phyloP scores from a whole-genome alignment of 2,888 invertebrate species.

The Philaethria dido region DNA sequence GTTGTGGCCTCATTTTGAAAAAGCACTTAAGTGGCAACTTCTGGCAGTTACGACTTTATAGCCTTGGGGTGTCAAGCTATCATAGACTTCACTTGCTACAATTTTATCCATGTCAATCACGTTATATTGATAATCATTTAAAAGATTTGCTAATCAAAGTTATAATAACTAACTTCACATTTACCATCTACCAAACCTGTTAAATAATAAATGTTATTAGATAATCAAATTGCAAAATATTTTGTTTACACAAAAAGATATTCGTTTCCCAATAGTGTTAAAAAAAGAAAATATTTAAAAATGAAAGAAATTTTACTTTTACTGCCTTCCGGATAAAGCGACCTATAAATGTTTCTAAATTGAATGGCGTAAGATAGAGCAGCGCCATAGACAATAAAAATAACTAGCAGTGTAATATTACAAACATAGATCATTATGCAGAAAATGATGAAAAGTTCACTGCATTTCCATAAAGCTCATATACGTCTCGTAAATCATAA shows the following conservation, averaged over 20 bases:
- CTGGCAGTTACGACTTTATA: constrained; percentile 15
- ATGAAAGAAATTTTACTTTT: too few relatives aligned
- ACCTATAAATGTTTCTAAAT: not conserved
- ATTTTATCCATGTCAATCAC: constrained; percentile 15
- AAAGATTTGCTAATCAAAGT: not conserved
- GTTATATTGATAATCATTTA: constrained; percentile 7
- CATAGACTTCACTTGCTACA: not conserved
- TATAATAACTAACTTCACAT: too few relatives aligned
- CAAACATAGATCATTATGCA: not conserved
- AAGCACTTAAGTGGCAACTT: constrained; percentile 17
- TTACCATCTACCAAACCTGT: too few relatives aligned
- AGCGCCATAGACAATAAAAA: not conserved
- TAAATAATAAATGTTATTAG: too few relatives aligned
- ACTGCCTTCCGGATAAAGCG: too few relatives aligned
- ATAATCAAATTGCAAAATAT: not conserved
- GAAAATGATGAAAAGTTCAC: not conserved
- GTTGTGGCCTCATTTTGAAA: constrained; percentile 18
- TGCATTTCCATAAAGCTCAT: constrained; percentile 10
- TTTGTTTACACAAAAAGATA: not conserved
- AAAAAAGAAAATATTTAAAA: too few relatives aligned
- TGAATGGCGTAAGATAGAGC: not conserved
- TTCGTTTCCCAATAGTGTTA: too few relatives aligned
- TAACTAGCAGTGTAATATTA: not conserved
- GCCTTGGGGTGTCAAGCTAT: constrained; percentile 11
- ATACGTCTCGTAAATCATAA: constrained; percentile 3